Conservation (phyloP, 2,888 invertebrate genomes). For the Anoncus sp. region DNA sequence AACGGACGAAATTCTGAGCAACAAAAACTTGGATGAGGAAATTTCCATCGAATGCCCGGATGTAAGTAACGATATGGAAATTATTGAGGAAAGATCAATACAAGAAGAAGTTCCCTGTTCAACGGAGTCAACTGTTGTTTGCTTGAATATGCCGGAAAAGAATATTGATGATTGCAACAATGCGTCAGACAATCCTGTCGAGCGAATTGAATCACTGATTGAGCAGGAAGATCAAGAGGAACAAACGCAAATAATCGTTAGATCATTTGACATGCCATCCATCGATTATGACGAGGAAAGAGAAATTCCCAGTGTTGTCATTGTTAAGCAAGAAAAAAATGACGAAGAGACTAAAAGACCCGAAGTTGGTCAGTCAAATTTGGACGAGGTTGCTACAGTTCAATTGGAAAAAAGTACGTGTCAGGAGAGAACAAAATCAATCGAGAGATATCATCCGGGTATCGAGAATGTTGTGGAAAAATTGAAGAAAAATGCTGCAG, state of each 20-base stretch:
- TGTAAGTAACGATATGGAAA: constrained; percentile 15
- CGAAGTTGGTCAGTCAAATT: no score
- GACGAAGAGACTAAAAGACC: constrained; percentile 64
- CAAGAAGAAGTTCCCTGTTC: constrained; percentile 40
- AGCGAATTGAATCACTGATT: no score
- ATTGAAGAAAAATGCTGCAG: constrained; percentile 79
- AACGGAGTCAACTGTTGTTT: constrained; percentile 33
- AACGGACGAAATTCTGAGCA: constrained; percentile 15
- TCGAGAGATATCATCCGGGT: constrained; percentile 76
- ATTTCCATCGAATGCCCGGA: constrained; percentile 27
- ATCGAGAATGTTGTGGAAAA: constrained; percentile 81
- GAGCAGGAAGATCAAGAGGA: no score
- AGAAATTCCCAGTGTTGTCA: constrained; percentile 65
- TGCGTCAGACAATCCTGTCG: constrained; percentile 13
- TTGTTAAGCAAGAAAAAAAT: constrained; percentile 71
- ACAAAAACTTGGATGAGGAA: constrained; percentile 27
- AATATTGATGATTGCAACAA: constrained; percentile 2
- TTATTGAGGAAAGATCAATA: background rate
- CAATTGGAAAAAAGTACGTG: constrained; percentile 59
- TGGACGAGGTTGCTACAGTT: no score
- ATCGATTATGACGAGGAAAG: constrained; percentile 79
- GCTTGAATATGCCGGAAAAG: constrained; percentile 10
- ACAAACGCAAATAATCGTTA: constrained; percentile 68
- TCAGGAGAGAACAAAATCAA: constrained; percentile 65
- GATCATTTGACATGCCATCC: constrained; percentile 80